These are phyloP conservation scores for Apamea monoglypha DNA, from an alignment of 2,888 invertebrate species.

Conservation along the genomic window DNA sequence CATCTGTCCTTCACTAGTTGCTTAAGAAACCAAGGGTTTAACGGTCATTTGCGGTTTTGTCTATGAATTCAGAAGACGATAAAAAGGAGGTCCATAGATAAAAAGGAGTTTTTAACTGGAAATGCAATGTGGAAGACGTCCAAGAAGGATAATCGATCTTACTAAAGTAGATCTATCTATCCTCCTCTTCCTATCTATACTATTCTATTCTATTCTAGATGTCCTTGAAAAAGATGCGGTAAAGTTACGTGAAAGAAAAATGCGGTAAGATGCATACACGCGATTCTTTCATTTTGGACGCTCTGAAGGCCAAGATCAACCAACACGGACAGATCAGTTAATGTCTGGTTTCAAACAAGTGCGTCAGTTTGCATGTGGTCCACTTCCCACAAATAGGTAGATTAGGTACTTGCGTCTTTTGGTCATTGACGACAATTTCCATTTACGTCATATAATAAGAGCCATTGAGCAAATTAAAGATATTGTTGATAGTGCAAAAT, in stretches of 20 bases:
- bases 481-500: neutral
- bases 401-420: slow-evolving; percentile 6
- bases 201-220: no score
- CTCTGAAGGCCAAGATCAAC: slow-evolving; percentile 10
- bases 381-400: neutral
- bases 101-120: neutral
- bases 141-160: neutral
- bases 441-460: slow-evolving; percentile 20
- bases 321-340: no score
- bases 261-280: no score
- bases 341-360: neutral
- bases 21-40: no score
- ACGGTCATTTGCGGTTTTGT: neutral
- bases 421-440: slow-evolving; percentile 23
- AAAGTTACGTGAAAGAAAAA: no score
- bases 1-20: no score
- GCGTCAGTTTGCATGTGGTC: neutral
- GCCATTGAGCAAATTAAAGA: slow-evolving; percentile 26
- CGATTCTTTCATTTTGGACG: neutral
- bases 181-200: no score
- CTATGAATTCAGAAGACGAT: neutral
- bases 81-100: no score
- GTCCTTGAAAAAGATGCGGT: neutral
- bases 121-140: neutral
- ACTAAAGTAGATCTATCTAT: no score